These are phyloP conservation scores for Mystacornis crossleyi DNA, from an alignment of 2,113 vertebrate species.

Conservation along the genomic window DNA sequence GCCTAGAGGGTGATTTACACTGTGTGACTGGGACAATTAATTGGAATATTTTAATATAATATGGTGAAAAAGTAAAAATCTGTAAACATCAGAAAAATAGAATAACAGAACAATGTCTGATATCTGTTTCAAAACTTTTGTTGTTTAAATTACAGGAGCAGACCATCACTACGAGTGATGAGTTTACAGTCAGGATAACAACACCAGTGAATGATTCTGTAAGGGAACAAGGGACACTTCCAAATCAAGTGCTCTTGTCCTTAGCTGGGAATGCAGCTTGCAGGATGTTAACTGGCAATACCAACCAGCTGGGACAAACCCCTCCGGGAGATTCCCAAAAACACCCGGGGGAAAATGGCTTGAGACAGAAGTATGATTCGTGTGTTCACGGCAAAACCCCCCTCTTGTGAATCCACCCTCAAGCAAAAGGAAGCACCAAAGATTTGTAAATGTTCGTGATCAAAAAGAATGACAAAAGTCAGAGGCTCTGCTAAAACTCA, in stretches of 20 bases:
- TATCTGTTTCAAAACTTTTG: not conserved
- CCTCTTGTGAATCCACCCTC: not conserved
- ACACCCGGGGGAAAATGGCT: not conserved
- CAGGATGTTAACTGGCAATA: not conserved
- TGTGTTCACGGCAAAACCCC: fast-evolving
- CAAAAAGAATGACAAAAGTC: fast-evolving
- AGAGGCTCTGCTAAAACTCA: not conserved
- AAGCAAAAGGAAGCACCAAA: not conserved
- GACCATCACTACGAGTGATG: not conserved
- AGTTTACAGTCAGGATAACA: not conserved
- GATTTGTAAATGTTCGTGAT: not conserved
- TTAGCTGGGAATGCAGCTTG: not conserved
- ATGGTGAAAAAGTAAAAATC: not conserved
- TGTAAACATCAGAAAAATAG: not conserved
- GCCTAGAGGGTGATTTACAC: not conserved
- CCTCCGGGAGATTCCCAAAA: not conserved
- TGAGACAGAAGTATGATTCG: not conserved
- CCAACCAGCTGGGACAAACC: not conserved
- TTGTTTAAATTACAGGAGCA: not conserved
- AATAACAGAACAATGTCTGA: not conserved
- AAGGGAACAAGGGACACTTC: not conserved
- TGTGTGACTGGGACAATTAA: not conserved
- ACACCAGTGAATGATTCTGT: not conserved
- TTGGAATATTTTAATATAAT: not conserved
- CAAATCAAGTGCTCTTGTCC: not conserved